Evolutionary conservation across 2,888 invertebrate genomes (phyloP).

Genomic region (Elysia crispata): DNA sequence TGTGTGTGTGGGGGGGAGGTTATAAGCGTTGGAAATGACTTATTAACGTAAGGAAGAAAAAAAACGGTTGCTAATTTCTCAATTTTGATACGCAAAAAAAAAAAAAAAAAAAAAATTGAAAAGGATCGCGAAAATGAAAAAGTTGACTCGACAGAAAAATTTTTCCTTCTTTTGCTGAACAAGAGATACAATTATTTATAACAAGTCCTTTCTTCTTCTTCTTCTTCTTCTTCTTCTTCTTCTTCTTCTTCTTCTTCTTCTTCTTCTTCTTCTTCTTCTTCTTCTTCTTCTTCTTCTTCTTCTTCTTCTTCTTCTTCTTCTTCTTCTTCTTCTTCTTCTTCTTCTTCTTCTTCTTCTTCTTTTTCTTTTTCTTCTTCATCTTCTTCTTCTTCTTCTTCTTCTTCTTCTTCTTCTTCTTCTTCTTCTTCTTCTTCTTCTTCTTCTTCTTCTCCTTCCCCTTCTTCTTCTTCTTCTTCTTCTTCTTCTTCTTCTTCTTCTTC

Average conservation of each 20-base stretch:
- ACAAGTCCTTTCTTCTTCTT: constrained; percentile 22
- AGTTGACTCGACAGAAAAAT: too few relatives aligned
- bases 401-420: constrained; percentile 27
- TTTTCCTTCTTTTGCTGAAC: too few relatives aligned
- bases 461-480: constrained; percentile 35
- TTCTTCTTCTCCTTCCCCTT: constrained; percentile 29
- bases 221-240: constrained; percentile 34
- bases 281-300: constrained; percentile 27
- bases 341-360: constrained; percentile 35
- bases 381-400: constrained; percentile 17
- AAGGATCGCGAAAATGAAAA: too few relatives aligned
- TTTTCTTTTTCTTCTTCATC: neutral
- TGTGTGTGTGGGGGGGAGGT: too few relatives aligned
- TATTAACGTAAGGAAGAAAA: too few relatives aligned
- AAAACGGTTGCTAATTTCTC: too few relatives aligned
- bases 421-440: constrained; percentile 32
- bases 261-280: constrained; percentile 20
- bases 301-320: constrained; percentile 35
- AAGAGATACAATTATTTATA: too few relatives aligned
- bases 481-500: constrained; percentile 22
- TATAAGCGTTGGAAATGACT: too few relatives aligned
- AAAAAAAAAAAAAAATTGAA: too few relatives aligned
- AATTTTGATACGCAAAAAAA: too few relatives aligned
- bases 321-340: constrained; percentile 28
- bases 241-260: constrained; percentile 46